Conservation (phyloP, 2,888 invertebrate genomes). For the Pollenia amentaria region DNA sequence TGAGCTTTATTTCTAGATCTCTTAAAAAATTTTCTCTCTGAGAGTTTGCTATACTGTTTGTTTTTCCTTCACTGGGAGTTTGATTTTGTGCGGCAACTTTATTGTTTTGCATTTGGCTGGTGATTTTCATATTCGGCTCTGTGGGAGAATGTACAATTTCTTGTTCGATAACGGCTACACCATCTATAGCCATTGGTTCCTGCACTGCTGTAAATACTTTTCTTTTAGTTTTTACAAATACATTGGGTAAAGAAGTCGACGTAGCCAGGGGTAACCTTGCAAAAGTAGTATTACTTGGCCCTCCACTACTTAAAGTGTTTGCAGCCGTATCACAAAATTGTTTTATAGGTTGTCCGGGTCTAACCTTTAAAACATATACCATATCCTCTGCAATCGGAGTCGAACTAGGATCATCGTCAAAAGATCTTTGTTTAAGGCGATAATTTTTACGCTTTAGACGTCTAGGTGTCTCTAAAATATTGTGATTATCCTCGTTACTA, state of each 20-base stretch:
- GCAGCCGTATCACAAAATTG: conserved; percentile 69
- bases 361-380: conserved; percentile 83
- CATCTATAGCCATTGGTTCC: conserved; percentile 79
- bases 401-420: conserved; percentile 81
- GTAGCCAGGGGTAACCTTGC: conserved; percentile 72
- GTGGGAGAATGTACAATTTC: conserved; percentile 76
- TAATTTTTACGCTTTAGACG: conserved; percentile 84
- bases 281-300: neutral
- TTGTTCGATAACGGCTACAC: conserved; percentile 80
- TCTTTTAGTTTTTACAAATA: conserved; percentile 92
- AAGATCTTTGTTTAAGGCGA: conserved; percentile 81
- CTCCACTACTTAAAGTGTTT: conserved; percentile 39
- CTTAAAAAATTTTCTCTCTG: conserved; percentile 45
- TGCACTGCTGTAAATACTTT: conserved; percentile 91
- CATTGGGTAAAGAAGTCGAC: conserved; percentile 84
- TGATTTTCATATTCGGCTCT: conserved; percentile 27
- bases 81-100: neutral
- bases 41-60: neutral
- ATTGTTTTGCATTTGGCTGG: conserved; percentile 18
- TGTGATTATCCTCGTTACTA: conserved; percentile 81
- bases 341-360: conserved; percentile 82
- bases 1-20: conserved; percentile 58
- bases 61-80: neutral
- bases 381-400: conserved; percentile 74
- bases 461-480: conserved; percentile 82